Conservation (phyloP, 2,888 invertebrate species). For the Microchrysa polita region DNA sequence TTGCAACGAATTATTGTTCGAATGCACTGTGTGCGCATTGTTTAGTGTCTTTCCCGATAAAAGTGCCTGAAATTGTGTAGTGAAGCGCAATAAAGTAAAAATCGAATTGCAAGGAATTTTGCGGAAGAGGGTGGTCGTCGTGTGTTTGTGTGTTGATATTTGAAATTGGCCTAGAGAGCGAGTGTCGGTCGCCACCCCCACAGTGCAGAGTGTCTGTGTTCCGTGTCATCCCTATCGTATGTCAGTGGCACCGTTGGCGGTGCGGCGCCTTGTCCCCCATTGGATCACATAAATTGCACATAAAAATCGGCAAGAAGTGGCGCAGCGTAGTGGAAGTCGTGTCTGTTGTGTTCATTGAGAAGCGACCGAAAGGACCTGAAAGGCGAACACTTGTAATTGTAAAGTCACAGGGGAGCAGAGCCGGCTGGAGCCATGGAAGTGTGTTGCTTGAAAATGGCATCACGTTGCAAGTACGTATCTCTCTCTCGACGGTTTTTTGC, state of each 20-base stretch:
- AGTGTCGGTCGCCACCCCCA: slow-evolving; percentile 4
- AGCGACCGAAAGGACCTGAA: slow-evolving; percentile 15
- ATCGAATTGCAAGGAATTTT: slow-evolving; percentile 8
- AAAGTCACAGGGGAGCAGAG: slow-evolving; percentile 25
- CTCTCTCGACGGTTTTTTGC: slow-evolving; percentile 20
- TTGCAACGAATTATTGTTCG: neutral
- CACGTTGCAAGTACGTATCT: slow-evolving; percentile 54
- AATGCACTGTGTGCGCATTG: neutral
- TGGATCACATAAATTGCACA: slow-evolving; percentile 32
- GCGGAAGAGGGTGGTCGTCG: neutral
- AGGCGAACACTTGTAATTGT: neutral
- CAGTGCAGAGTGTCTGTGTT: neutral
- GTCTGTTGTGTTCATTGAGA: neutral
- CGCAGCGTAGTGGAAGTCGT: slow-evolving; percentile 13
- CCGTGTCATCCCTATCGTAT: neutral
- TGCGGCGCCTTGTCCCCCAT: slow-evolving; percentile 23
- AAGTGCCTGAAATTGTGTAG: slow-evolving; percentile 24
- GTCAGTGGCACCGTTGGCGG: neutral
- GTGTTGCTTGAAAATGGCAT: slow-evolving; percentile 56
- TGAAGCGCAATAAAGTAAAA: neutral
- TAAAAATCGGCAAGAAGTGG: slow-evolving; percentile 27
- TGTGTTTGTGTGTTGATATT: too few relatives aligned
- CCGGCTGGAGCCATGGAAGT: slow-evolving; percentile 52
- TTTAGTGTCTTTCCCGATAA: neutral
- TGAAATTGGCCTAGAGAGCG: slow-evolving; percentile 19